Percentiles rank a stretch among this genome's conserved stretches.
Conservation (phyloP, 2,888 invertebrate species). For the Nomada goodeniana region DNA sequence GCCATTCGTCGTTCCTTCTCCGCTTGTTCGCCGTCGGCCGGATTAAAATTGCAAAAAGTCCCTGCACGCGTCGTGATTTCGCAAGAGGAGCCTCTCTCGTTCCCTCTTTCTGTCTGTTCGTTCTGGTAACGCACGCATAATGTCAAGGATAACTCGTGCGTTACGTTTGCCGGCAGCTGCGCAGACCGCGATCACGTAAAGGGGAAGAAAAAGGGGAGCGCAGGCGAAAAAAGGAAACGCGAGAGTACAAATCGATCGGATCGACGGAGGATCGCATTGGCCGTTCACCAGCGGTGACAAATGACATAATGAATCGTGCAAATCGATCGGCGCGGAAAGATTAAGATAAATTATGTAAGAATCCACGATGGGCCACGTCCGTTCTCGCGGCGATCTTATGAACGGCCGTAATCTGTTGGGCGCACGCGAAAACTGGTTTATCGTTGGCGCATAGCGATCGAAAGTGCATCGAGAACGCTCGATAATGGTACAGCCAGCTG, state of each 20-base stretch:
- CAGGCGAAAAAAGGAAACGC: conserved; percentile 2
- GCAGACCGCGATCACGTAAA: conserved; percentile 19
- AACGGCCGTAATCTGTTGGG: conserved; percentile 7
- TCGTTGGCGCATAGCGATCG: conserved; percentile 32
- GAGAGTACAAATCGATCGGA: conserved; percentile 31
- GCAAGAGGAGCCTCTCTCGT: conserved; percentile 63
- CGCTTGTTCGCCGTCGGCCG: background rate
- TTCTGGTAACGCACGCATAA: conserved; percentile 77
- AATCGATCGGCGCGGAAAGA: conserved; percentile 56
- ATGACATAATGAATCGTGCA: conserved; percentile 58
- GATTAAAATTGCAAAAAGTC: conserved; percentile 24
- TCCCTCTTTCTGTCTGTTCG: conserved; percentile 66
- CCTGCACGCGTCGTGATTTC: conserved; percentile 62
- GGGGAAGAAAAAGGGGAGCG: conserved; percentile 1
- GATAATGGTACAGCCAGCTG: conserved; percentile 28
- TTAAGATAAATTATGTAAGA: conserved; percentile 52
- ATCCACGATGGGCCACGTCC: conserved; percentile 1
- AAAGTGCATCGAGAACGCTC: conserved; percentile 41
- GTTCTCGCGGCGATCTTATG: background rate
- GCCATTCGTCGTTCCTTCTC: background rate
- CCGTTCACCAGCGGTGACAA: conserved; percentile 33
- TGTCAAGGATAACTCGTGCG: conserved; percentile 81
- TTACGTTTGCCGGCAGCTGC: conserved; percentile 72
- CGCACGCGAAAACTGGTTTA: conserved; percentile 48
- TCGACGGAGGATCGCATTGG: conserved; percentile 8